Conservation (phyloP, 2,888 invertebrate genomes). For the Laspeyria flexula region DNA sequence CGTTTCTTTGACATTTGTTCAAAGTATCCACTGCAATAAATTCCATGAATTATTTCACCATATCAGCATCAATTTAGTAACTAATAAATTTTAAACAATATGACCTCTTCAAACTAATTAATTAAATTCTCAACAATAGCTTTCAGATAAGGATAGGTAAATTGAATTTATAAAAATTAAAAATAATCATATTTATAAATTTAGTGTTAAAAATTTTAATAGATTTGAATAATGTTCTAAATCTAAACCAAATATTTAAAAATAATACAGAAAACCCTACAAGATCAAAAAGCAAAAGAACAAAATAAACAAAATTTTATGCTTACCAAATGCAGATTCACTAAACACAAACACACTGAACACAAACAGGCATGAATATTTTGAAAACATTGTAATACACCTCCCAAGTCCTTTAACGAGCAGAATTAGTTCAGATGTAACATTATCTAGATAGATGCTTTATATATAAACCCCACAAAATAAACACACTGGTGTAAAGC, state of each 20-base stretch:
- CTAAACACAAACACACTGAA: conserved; percentile 19
- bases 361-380: conserved; percentile 11
- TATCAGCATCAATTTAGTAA: neutral
- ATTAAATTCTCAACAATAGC: no score
- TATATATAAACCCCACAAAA: neutral
- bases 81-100: no score
- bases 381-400: conserved; percentile 19
- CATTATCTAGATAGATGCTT: neutral
- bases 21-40: conserved; percentile 31
- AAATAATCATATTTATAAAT: no score
- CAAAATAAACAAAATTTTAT: no score
- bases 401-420: neutral
- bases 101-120: no score
- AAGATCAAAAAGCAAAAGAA: neutral
- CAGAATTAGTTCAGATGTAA: neutral
- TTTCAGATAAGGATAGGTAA: no score
- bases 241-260: no score
- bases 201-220: no score
- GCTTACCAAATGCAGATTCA: conserved; percentile 32
- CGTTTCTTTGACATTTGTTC: conserved; percentile 23
- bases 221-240: no score
- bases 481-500: neutral
- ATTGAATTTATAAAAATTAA: no score
- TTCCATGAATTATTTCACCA: neutral
- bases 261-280: no score